Conservation (phyloP, 2,888 invertebrate species). For the Metacarcinus magister region DNA sequence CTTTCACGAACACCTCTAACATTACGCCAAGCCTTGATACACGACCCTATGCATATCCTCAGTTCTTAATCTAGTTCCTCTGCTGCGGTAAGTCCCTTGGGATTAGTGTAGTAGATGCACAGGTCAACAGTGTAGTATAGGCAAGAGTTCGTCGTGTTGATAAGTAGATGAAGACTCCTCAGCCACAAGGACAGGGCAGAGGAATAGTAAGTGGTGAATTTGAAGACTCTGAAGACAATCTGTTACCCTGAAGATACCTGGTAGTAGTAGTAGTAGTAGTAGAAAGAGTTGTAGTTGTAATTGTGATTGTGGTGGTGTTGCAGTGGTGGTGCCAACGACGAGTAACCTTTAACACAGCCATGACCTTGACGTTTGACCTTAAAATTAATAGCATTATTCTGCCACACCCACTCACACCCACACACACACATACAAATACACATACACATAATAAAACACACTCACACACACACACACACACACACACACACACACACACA, state of each 20-base stretch:
- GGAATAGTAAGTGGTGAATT: neutral
- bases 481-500: conserved; percentile 53
- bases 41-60: no score
- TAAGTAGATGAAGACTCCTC: no score
- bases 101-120: no score
- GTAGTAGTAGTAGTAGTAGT: neutral
- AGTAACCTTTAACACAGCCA: neutral
- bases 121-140: no score
- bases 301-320: neutral
- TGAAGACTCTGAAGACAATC: neutral
- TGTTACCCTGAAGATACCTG: neutral
- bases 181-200: neutral
- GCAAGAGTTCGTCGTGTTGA: no score
- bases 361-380: neutral
- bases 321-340: neutral
- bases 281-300: neutral
- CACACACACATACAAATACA: conserved; percentile 60
- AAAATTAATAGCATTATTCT: neutral
- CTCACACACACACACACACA: conserved; percentile 63
- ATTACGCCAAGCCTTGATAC: no score
- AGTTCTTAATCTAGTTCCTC: neutral
- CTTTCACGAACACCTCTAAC: neutral
- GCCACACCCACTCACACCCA: conserved; percentile 16
- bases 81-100: neutral
- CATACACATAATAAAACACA: conserved; percentile 53